These are phyloP conservation scores for Drosophila watanabei DNA, from an alignment of 1,140 invertebrate species.

Conservation along the genomic window DNA sequence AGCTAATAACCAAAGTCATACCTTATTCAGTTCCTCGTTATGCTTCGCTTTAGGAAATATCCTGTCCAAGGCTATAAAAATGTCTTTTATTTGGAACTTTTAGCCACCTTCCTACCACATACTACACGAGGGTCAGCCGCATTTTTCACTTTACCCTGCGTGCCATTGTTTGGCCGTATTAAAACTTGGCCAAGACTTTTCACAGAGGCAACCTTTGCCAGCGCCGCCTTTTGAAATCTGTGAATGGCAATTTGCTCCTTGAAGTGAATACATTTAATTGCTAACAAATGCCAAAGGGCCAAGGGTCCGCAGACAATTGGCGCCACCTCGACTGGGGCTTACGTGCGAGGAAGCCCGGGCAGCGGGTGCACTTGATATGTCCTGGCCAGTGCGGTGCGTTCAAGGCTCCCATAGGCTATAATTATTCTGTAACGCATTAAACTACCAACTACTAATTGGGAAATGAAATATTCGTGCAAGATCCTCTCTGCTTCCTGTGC, in stretches of 20 bases:
- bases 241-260: constrained; percentile 64
- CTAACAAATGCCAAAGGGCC: constrained; percentile 64
- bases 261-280: constrained; percentile 82
- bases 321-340: constrained; percentile 44
- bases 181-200: constrained; percentile 53
- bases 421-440: constrained; percentile 37
- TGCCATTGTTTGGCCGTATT: constrained; percentile 41
- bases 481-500: constrained; percentile 8
- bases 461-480: constrained; percentile 28
- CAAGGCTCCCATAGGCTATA: constrained; percentile 38
- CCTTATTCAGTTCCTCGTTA: background rate
- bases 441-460: constrained; percentile 21
- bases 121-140: background rate
- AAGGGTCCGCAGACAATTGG: constrained; percentile 45
- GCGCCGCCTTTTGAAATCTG: constrained; percentile 30
- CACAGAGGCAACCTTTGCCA: constrained; percentile 38
- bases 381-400: background rate
- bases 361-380: constrained; percentile 17
- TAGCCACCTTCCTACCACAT: constrained; percentile 1
- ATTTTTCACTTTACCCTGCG: constrained; percentile 8
- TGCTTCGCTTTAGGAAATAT: constrained; percentile 5
- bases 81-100: constrained; percentile 15
- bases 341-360: constrained; percentile 5
- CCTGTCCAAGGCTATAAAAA: constrained; percentile 23
- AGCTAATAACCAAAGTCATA: too few species aligned